phyloP scores from a whole-genome alignment of 2,797 vertebrate genomes.

The Manis javanica region DNA sequence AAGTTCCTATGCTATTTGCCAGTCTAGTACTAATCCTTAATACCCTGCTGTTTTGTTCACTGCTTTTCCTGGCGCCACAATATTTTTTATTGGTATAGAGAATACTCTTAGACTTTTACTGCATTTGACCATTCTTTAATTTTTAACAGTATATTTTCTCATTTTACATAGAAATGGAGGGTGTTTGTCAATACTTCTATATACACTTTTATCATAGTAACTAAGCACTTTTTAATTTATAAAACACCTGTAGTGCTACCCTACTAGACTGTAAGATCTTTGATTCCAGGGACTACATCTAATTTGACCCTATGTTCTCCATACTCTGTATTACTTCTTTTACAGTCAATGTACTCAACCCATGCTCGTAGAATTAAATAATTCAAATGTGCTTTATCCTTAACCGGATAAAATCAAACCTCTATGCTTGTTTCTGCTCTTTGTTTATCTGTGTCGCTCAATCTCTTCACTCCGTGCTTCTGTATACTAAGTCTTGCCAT shows the following conservation, averaged over 20 bases:
- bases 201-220: neutral
- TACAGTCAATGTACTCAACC: neutral
- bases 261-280: neutral
- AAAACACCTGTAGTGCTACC: neutral
- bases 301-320: neutral
- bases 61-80: neutral
- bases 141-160: neutral
- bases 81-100: neutral
- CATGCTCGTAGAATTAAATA: neutral
- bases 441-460: neutral
- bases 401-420: neutral
- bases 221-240: neutral
- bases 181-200: too few species aligned
- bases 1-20: accelerated
- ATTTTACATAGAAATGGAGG: neutral
- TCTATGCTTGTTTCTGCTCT: neutral
- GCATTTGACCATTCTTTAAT: neutral
- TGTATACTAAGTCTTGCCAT: neutral
- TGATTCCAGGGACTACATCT: neutral
- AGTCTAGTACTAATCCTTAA: neutral
- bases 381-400: neutral
- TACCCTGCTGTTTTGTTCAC: neutral
- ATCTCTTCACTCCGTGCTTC: neutral
- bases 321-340: neutral
- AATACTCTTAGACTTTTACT: neutral